Base-by-base conservation (phyloP, 2,888 invertebrate species). In the Melanargia galathea region DNA sequence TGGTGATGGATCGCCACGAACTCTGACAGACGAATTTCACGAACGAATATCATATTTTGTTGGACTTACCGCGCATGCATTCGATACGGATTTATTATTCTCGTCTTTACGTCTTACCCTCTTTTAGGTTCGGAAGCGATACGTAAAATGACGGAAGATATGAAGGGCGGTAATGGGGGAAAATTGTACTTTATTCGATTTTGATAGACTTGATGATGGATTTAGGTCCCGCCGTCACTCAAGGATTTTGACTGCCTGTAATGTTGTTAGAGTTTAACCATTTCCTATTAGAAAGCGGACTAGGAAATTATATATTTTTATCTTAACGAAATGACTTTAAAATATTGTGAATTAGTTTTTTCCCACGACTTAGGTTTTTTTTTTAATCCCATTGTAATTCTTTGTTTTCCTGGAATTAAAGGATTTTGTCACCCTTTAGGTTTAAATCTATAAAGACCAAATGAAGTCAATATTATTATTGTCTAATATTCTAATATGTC, bases 181-280 rank as follows among this genome's bases (percentile, higher is more conserved):
- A 90, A 90, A 90, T 90, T 89, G 88, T 84, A 79, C 87, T 86
- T 90, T 88, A 91, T 91, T 90, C 84, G 88, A 90, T 90, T 90
- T 90, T 90, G 90, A 90, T 90, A 87, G 87, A 86, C 87, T 86
- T 82, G 84, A 84, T 86, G 84, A 81, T 74, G 83, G 84, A 87
- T 88, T 90, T 87, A 79, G 84, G 80, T 80, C 78, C 79, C 78
- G 76, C 77, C 83, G 86, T 84, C 84, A 80, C 77, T 87, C 79
- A 79, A 73, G 73, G 79, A 76, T 38, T 59, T 51, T 51, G 64
- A 66, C 66, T 66, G 65, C 64, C 65, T 67, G 67, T 69, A 60
- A 64, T 64, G 63, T 64, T 64, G 60, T 65, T 65, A 69, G 60
- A 18, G 38, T 55, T 64, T 59, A 62, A 58, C 43, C 51, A 35